Evolutionary conservation across 2,797 vertebrate genomes (phyloP).

Genomic region (Notolabrus celidotus): DNA sequence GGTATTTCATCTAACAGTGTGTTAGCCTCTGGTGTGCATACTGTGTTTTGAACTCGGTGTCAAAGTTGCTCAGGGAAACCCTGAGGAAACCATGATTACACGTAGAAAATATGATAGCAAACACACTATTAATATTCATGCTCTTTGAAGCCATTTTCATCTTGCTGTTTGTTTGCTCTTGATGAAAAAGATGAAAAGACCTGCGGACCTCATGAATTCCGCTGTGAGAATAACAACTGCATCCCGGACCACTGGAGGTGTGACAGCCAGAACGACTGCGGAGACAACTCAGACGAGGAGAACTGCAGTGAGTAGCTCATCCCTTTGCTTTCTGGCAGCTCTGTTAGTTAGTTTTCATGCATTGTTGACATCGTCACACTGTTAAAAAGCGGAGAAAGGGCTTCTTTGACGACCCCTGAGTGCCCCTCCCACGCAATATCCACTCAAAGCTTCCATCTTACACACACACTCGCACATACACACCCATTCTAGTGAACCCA

Average conservation of each 20-base stretch:
- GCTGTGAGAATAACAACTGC: slow-evolving; percentile 99
- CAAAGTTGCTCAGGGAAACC: slow-evolving; percentile 79
- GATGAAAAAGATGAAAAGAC: slow-evolving; percentile 97
- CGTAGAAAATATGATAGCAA: slow-evolving; percentile 72
- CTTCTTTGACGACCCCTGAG: slow-evolving; percentile 45
- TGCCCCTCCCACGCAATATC: slow-evolving; percentile 19
- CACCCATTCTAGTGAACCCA: neutral
- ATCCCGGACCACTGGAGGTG: slow-evolving; percentile 99
- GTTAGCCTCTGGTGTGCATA: slow-evolving; percentile 69
- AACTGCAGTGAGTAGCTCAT: slow-evolving; percentile 94
- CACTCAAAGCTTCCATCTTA: neutral
- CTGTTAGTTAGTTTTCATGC: slow-evolving; percentile 48
- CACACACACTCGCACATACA: neutral
- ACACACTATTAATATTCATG: slow-evolving; percentile 84
- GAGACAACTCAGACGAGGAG: slow-evolving; percentile 98
- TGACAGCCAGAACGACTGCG: slow-evolving; percentile 98
- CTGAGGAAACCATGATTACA: slow-evolving; percentile 83
- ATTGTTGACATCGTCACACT: slow-evolving; percentile 28
- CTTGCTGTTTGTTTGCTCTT: slow-evolving; percentile 84
- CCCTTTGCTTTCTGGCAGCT: slow-evolving; percentile 47
- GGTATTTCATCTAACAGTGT: slow-evolving; percentile 78
- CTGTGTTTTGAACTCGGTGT: slow-evolving; percentile 82
- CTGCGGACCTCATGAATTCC: slow-evolving; percentile 97
- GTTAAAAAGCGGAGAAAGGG: slow-evolving; percentile 36
- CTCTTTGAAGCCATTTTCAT: slow-evolving; percentile 85